These are phyloP conservation scores for Epizoanthus ramosus DNA, from an alignment of 92 coral and sea anemone species.

Conservation along the genomic window DNA sequence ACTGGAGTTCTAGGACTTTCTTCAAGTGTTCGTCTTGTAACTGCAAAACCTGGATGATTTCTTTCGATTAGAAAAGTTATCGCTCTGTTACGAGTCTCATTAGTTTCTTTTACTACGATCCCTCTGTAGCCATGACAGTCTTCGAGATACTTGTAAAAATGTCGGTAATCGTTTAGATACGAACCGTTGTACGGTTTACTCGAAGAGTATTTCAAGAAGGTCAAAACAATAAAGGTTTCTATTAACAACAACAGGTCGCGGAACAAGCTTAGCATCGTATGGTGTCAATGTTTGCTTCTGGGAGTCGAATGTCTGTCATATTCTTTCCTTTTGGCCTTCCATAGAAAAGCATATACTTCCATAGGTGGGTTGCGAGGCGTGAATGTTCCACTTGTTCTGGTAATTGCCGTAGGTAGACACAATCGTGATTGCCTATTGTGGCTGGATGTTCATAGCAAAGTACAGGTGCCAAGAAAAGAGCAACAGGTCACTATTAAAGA, in stretches of 20 bases:
- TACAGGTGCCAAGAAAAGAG: no score
- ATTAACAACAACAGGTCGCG: neutral
- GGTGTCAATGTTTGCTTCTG: no score
- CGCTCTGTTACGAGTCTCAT: constrained; percentile 31
- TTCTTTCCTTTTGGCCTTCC: neutral
- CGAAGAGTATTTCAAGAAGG: neutral
- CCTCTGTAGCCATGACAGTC: constrained; percentile 55
- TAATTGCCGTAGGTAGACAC: no score
- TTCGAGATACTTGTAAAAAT: constrained; percentile 60
- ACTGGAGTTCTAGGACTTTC: constrained; percentile 70
- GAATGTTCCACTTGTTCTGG: no score
- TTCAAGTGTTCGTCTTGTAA: constrained; percentile 72
- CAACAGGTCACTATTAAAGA: no score
- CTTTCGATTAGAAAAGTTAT: constrained; percentile 57
- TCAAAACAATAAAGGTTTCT: neutral
- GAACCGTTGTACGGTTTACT: constrained; percentile 29
- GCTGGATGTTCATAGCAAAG: no score
- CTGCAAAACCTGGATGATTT: constrained; percentile 71
- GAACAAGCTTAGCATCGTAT: neutral
- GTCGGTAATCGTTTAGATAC: constrained; percentile 35
- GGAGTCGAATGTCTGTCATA: neutral
- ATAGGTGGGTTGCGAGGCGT: no score
- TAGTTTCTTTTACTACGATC: constrained; percentile 55
- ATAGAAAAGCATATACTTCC: neutral
- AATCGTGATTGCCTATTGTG: no score